These are phyloP conservation scores for Arenicola marina DNA, from an alignment of 2,888 invertebrate species.

Conservation along the genomic window DNA sequence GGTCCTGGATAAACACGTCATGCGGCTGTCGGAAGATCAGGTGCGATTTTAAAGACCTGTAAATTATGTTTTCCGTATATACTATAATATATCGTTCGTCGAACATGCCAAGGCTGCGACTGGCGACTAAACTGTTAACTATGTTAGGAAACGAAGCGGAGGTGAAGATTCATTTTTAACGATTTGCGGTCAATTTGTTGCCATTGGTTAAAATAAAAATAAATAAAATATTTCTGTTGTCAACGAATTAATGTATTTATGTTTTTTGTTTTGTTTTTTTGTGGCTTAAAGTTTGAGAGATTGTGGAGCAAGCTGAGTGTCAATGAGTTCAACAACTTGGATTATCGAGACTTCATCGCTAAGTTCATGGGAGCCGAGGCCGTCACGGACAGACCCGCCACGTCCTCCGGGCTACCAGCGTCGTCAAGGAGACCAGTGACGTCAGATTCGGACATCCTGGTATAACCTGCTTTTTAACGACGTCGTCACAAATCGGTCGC, in stretches of 20 bases:
- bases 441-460: no score
- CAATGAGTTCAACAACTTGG: conserved; percentile 55
- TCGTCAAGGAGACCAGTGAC: conserved; percentile 1
- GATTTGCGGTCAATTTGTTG: no score
- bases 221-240: background rate
- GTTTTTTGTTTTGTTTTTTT: background rate
- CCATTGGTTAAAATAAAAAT: no score
- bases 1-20: conserved; percentile 41
- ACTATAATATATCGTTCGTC: no score
- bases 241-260: background rate
- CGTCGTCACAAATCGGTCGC: no score
- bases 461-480: no score
- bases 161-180: no score
- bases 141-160: no score
- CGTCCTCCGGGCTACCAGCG: conserved; percentile 6
- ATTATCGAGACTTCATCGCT: conserved; percentile 52
- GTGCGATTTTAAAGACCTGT: no score
- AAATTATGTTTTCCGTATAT: no score
- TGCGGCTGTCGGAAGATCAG: conserved; percentile 52
- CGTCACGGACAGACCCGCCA: background rate
- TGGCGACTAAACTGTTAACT: no score
- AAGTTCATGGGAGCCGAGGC: conserved; percentile 19
- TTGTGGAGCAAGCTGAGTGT: conserved; percentile 44
- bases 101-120: no score
- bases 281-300: conserved; percentile 46